phyloP scores from a whole-genome alignment of 2,113 vertebrate species.

The Bombycilla garrulus region DNA sequence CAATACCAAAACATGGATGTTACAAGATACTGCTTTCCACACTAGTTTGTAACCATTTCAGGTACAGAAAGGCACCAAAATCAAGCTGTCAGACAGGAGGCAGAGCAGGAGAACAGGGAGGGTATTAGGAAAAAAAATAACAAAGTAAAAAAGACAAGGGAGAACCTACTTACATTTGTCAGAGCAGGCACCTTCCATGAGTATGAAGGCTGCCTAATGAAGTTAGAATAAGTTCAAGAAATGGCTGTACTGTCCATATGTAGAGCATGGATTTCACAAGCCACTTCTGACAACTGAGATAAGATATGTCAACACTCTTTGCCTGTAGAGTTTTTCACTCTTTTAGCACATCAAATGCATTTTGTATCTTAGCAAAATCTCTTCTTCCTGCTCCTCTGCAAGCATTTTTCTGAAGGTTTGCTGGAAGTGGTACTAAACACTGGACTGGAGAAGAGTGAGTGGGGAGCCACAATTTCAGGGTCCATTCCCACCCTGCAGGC shows the following conservation, averaged over 20 bases:
- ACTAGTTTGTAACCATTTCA: background rate
- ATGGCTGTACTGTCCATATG: background rate
- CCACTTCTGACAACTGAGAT: conserved; percentile 59
- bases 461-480: background rate
- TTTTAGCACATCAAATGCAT: conserved; percentile 34
- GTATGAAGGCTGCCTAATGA: background rate
- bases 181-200: background rate
- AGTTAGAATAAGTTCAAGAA: conserved; percentile 13
- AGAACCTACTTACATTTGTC: background rate
- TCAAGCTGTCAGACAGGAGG: background rate
- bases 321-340: conserved; percentile 40
- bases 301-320: conserved; percentile 54
- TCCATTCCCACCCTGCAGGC: background rate
- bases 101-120: background rate
- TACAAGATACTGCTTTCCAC: background rate
- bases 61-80: background rate
- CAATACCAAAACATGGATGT: background rate
- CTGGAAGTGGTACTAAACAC: background rate
- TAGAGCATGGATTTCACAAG: conserved; percentile 53
- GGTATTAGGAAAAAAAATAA: background rate
- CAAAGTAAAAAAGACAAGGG: background rate
- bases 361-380: background rate
- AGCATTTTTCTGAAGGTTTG: background rate
- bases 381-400: background rate
- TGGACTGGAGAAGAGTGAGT: background rate